phyloP scores from a whole-genome alignment of 2,888 invertebrate genomes.

The Heliconius erato region DNA sequence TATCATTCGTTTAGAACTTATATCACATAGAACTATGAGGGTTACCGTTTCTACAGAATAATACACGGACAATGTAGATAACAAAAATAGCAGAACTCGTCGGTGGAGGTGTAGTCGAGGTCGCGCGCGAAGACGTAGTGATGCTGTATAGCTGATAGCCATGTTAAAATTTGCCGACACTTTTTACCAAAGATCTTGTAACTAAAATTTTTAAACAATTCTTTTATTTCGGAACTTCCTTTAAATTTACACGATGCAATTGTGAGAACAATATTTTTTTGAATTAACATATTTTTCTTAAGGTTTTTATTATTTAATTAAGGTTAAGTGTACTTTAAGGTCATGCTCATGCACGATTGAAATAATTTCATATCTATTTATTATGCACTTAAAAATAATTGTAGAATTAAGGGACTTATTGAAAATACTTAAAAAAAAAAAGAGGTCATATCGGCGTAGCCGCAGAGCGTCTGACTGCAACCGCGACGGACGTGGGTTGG shows the following conservation, averaged over 20 bases:
- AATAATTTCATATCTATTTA: background rate
- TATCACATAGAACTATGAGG: too few relatives aligned
- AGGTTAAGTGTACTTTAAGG: background rate
- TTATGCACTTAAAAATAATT: background rate
- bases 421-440: background rate
- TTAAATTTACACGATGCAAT: too few relatives aligned
- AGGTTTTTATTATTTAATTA: background rate
- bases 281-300: constrained; percentile 1
- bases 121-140: too few relatives aligned
- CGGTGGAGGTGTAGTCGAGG: too few relatives aligned
- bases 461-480: background rate
- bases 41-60: too few relatives aligned
- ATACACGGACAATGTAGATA: background rate
- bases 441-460: too few relatives aligned
- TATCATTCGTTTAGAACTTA: too few relatives aligned
- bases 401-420: background rate
- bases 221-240: background rate
- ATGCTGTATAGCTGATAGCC: too few relatives aligned
- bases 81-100: too few relatives aligned
- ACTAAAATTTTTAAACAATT: background rate
- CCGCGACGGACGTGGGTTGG: background rate
- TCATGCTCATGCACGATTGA: background rate
- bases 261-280: background rate
- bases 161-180: background rate
- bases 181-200: background rate